Base-by-base conservation (phyloP, 92 coral and sea anemone genomes). In the Anthopleura xanthogrammica region DNA sequence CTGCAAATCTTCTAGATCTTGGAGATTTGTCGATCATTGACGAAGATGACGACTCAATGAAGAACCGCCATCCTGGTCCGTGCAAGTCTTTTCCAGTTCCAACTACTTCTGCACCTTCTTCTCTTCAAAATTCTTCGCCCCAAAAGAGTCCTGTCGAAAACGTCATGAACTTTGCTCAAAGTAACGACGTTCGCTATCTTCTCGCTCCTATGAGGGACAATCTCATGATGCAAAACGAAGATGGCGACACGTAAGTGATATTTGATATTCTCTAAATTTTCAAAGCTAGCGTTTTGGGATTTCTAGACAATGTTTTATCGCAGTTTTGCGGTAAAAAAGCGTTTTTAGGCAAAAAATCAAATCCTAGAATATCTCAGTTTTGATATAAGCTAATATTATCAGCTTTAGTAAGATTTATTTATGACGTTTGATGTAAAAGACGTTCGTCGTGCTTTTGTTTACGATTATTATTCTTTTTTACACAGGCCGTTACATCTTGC, bases 181-280 rank as follows among this genome's bases (percentile, higher is more conserved):
- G 88, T 12, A 92, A 90, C 72, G 95, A 95, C 82, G 90, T 88
- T 3, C 89, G 94, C 48, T 94, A 90, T 77, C 80, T 95, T 24
- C 94, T 94, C 23, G 96, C 93, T 85, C 98, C 95, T 22, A 41
- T 86, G 20, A 90, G 95, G 48, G 62, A 60, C 20, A 65, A 80
- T 20, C 84, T 95, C 7, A 79, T 87, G 66, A 19, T 60, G 5
- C 96, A 85, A 82, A 94, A 95, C 86, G 98, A 94, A 29, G 98
- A 95, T 60, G 98, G 98, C 58, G 98, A 95, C 74, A 95, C 98
- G 98, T 95, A 94, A 90, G 98, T 70, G 82, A 77, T 76, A 81
- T 76, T 62, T 19, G 65, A 75, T 66, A 50, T 46, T 68, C 39
- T 60, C 43, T 12, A 23, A 52, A 7, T 41, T 41, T 40, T 46